Conservation (phyloP, 2,888 invertebrate species). For the Patella caerulea region DNA sequence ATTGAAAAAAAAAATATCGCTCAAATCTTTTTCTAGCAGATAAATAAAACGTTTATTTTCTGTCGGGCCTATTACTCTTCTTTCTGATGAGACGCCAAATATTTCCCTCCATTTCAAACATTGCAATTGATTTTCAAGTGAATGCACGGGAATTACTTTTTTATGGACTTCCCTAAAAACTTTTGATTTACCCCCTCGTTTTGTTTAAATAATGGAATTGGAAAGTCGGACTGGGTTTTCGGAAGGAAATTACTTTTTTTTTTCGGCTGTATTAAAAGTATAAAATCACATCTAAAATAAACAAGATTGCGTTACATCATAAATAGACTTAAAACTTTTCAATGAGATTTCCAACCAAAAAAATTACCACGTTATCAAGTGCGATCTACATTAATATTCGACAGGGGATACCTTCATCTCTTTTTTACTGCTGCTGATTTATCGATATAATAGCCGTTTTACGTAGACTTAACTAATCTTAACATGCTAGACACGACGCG, state of each 20-base stretch:
- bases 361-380: no score
- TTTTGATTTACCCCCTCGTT: not conserved
- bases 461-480: not conserved
- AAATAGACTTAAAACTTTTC: no score
- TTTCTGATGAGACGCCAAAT: not conserved
- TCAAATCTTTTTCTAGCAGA: no score
- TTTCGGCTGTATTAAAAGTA: not conserved
- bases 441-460: not conserved
- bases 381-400: not conserved
- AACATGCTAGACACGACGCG: not conserved
- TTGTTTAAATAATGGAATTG: not conserved
- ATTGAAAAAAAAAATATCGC: no score
- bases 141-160: not conserved
- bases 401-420: not conserved
- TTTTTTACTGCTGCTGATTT: not conserved
- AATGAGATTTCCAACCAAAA: no score
- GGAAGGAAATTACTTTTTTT: conserved; percentile 2
- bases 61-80: no score
- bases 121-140: not conserved
- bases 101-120: not conserved
- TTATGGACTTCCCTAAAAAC: not conserved
- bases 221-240: conserved; percentile 6
- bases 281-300: no score
- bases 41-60: no score
- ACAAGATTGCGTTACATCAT: no score